A percentile compares a stretch with the other conserved stretches of the same genome.
phyloP scores from a whole-genome alignment of 1,140 invertebrate species.

The Globodera rostochiensis region DNA sequence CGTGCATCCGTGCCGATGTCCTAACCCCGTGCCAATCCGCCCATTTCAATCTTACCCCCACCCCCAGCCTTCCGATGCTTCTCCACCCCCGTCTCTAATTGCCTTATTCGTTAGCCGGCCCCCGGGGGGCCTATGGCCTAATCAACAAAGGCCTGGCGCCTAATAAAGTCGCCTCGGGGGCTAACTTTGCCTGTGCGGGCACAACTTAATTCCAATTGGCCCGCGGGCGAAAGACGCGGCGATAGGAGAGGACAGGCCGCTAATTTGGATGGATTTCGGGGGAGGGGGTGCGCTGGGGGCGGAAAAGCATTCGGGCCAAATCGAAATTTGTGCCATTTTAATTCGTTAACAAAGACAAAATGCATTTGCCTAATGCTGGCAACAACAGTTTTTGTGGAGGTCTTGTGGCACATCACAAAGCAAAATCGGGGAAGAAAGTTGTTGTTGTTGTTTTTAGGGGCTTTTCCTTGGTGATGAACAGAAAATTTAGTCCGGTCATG shows the following conservation, averaged over 20 bases:
- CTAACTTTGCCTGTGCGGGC: neutral
- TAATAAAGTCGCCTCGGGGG: slow-evolving; percentile 9
- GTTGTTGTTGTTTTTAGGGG: no score
- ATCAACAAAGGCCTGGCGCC: slow-evolving; percentile 5
- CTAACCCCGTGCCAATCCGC: neutral
- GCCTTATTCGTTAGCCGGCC: slow-evolving; percentile 3
- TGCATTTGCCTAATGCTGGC: neutral
- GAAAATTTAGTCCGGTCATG: no score
- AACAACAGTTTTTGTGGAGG: no score
- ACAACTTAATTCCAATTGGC: slow-evolving; percentile 22
- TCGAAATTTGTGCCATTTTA: slow-evolving; percentile 9
- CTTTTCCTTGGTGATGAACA: no score
- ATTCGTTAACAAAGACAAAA: neutral
- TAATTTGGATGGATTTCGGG: slow-evolving; percentile 6
- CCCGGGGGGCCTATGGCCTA: slow-evolving; percentile 2
- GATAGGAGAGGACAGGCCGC: neutral
- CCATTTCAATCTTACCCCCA: neutral
- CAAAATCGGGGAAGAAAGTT: no score
- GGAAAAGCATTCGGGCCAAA: neutral
- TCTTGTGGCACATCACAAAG: no score
- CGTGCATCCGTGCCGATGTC: neutral
- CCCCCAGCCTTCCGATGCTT: neutral
- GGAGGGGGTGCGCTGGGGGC: neutral
- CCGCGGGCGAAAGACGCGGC: neutral
- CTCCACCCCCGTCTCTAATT: neutral